Conservation (phyloP, 2,797 vertebrate species). For the Chrysolophus pictus region DNA sequence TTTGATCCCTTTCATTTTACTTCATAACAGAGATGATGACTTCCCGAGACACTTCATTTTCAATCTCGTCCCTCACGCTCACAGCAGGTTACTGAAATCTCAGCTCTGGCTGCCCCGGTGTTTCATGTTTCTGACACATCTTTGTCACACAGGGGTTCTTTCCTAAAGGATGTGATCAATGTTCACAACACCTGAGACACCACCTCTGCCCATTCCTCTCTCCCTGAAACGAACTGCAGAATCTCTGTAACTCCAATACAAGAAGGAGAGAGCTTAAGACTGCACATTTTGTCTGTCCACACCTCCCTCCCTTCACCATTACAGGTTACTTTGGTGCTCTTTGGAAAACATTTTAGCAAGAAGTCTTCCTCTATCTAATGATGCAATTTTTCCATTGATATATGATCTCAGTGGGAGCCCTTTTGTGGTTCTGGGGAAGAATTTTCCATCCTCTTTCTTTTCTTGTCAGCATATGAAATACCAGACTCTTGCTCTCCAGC, state of each 20-base stretch:
- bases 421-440: neutral
- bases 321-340: neutral
- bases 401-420: neutral
- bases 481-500: neutral
- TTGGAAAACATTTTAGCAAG: neutral
- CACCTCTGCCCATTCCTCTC: neutral
- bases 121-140: neutral
- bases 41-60: neutral
- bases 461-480: neutral
- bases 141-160: neutral
- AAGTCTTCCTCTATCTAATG: neutral
- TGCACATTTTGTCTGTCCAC: neutral
- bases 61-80: neutral
- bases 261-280: neutral
- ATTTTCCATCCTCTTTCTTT: constrained; percentile 4
- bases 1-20: neutral
- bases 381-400: neutral
- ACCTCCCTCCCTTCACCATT: neutral
- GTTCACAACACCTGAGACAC: neutral
- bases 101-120: neutral
- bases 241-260: fast-evolving
- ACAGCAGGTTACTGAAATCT: neutral
- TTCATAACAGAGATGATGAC: neutral
- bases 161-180: neutral
- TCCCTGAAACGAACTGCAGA: neutral